Percentiles rank a stretch among this genome's conserved stretches.
phyloP scores from a whole-genome alignment of 2,888 invertebrate species.

The Stenodema calcarata region DNA sequence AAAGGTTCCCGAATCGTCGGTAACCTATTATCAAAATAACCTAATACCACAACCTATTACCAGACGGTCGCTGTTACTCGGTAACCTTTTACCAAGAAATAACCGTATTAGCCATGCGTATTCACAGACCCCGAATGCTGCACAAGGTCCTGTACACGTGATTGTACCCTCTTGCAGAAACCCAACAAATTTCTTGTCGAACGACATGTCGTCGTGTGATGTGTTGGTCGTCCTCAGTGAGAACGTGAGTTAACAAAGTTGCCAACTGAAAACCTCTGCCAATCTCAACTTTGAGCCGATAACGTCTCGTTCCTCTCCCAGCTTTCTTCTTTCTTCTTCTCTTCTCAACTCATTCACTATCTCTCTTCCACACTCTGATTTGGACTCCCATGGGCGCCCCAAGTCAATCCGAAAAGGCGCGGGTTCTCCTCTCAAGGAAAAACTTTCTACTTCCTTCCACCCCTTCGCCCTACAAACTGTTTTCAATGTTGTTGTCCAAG shows the following conservation, averaged over 20 bases:
- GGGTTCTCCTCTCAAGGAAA: neutral
- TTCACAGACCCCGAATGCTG: too few relatives aligned
- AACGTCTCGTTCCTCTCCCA: slow-evolving; percentile 1
- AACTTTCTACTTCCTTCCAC: neutral
- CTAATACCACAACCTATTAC: too few relatives aligned
- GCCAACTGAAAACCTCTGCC: slow-evolving; percentile 11
- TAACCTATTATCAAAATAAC: too few relatives aligned
- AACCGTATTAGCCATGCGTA: too few relatives aligned
- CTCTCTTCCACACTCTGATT: neutral
- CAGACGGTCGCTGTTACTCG: too few relatives aligned
- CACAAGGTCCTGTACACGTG: too few relatives aligned
- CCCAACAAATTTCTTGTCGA: neutral
- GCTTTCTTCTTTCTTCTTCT: neutral
- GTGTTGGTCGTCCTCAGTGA: slow-evolving; percentile 1
- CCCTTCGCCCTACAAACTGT: neutral
- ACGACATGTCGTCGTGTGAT: neutral
- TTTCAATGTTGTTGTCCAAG: neutral
- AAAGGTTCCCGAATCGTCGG: too few relatives aligned
- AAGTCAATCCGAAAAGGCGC: neutral
- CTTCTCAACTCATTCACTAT: neutral
- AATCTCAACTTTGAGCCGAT: slow-evolving; percentile 29
- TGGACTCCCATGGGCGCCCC: neutral
- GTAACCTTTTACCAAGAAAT: too few relatives aligned
- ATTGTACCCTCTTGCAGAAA: too few relatives aligned
- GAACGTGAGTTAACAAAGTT: slow-evolving; percentile 2